Conservation (phyloP, 2,888 invertebrate genomes). For the Drosophila macrospina region DNA sequence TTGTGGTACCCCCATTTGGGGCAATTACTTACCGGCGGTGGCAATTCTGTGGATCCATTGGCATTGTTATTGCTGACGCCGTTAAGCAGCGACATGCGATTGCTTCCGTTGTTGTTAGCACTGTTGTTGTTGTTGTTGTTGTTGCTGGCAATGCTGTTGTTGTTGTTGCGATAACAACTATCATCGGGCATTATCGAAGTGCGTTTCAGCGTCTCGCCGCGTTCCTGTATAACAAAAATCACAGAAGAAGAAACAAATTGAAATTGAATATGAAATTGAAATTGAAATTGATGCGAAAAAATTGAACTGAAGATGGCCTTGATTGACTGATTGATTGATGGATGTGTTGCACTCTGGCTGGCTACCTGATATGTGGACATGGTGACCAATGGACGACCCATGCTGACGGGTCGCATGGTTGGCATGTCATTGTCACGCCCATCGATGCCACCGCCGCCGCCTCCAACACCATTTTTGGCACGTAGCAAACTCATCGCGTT, state of each 20-base stretch:
- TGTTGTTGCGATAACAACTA: constrained; percentile 81
- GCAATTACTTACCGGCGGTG: constrained; percentile 79
- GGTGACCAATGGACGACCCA: constrained; percentile 65
- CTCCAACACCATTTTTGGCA: constrained; percentile 41
- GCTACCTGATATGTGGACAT: constrained; percentile 74
- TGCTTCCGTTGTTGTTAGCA: constrained; percentile 53
- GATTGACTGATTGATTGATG: constrained; percentile 17
- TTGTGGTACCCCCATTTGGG: constrained; percentile 3
- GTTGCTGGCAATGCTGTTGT: constrained; percentile 42
- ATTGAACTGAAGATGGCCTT: background rate
- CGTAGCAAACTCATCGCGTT: constrained; percentile 68
- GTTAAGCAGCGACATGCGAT: constrained; percentile 57
- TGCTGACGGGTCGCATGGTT: constrained; percentile 72
- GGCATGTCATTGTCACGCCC: constrained; percentile 64
- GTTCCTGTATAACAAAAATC: too few species aligned
- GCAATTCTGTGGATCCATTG: constrained; percentile 65
- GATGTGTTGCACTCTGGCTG: background rate
- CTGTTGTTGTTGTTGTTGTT: constrained; percentile 49
- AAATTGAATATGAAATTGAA: constrained; percentile 1
- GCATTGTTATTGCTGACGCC: constrained; percentile 33
- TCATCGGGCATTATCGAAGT: constrained; percentile 84
- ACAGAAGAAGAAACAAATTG: constrained; percentile 19
- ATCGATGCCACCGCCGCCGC: constrained; percentile 15
- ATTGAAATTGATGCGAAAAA: constrained; percentile 13
- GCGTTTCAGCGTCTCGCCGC: constrained; percentile 83